Evolutionary conservation across 2,797 vertebrate genomes (phyloP).

Genomic region (Karalla daura): DNA sequence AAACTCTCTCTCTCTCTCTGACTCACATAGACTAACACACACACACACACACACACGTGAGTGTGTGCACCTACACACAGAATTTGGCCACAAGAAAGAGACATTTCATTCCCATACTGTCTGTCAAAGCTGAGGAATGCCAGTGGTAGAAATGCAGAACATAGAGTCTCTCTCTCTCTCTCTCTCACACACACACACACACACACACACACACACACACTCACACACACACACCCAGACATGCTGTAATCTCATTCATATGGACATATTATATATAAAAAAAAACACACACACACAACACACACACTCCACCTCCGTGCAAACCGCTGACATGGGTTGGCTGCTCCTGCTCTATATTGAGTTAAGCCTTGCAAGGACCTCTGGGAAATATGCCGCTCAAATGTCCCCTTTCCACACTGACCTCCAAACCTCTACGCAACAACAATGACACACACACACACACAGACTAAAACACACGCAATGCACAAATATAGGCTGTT

Average conservation of each 20-base stretch:
- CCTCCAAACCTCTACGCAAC: slow-evolving; percentile 64
- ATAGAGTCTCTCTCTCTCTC: neutral
- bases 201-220: neutral
- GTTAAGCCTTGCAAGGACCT: slow-evolving; percentile 53
- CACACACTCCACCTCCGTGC: slow-evolving; percentile 21
- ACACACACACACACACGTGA: slow-evolving; percentile 3
- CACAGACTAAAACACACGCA: neutral
- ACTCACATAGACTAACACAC: neutral
- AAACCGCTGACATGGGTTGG: slow-evolving; percentile 37
- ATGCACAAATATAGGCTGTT: slow-evolving; percentile 55
- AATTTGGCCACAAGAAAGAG: slow-evolving; percentile 63
- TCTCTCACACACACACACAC: neutral
- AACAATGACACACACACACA: slow-evolving; percentile 55
- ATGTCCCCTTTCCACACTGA: slow-evolving; percentile 63
- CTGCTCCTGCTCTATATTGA: slow-evolving; percentile 51
- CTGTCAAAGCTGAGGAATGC: slow-evolving; percentile 62
- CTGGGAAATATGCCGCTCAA: slow-evolving; percentile 72
- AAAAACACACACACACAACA: slow-evolving; percentile 26
- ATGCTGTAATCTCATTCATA: neutral
- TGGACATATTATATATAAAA: slow-evolving; percentile 25
- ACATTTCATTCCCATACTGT: slow-evolving; percentile 52
- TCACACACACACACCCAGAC: slow-evolving; percentile 2
- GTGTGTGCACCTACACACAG: neutral
- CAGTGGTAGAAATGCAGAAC: slow-evolving; percentile 23
- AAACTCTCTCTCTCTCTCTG: slow-evolving; percentile 25